phyloP scores from a whole-genome alignment of 2,888 invertebrate genomes.

The Rotaria macrura region DNA sequence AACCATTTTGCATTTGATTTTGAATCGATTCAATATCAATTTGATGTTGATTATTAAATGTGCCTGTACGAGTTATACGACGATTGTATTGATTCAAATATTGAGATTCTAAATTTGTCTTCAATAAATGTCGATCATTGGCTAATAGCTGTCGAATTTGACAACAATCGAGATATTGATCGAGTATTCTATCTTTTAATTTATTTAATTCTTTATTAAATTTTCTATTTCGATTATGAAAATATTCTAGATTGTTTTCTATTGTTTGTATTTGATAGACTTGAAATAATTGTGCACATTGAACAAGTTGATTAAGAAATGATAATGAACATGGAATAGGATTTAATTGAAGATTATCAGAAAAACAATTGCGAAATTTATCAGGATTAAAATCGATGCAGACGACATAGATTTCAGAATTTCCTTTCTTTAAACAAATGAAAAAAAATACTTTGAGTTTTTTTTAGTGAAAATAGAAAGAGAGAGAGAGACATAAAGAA shows the following conservation, averaged over 20 bases:
- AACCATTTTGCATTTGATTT: not conserved
- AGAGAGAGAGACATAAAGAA: no score
- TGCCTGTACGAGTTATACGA: not conserved
- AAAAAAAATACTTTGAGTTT: no score
- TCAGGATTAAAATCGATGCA: not conserved
- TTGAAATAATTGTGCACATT: not conserved
- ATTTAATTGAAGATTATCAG: not conserved
- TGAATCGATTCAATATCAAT: not conserved
- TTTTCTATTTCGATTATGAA: not conserved
- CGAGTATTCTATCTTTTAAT: not conserved
- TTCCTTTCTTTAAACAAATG: not conserved
- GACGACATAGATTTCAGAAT: not conserved
- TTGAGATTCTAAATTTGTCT: not conserved
- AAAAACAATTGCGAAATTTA: not conserved
- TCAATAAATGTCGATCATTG: not conserved
- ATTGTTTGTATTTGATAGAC: not conserved
- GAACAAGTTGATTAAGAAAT: not conserved
- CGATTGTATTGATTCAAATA: not conserved
- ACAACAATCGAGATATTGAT: not conserved
- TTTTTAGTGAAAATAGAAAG: no score
- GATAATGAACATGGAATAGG: not conserved
- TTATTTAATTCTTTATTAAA: not conserved
- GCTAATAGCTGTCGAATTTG: not conserved
- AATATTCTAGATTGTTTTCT: not conserved
- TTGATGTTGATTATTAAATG: not conserved